A percentile compares a stretch with the other conserved stretches of the same genome.
Evolutionary conservation across 2,113 vertebrate genomes (phyloP).

Genomic region (Syngnathus scovelli): DNA sequence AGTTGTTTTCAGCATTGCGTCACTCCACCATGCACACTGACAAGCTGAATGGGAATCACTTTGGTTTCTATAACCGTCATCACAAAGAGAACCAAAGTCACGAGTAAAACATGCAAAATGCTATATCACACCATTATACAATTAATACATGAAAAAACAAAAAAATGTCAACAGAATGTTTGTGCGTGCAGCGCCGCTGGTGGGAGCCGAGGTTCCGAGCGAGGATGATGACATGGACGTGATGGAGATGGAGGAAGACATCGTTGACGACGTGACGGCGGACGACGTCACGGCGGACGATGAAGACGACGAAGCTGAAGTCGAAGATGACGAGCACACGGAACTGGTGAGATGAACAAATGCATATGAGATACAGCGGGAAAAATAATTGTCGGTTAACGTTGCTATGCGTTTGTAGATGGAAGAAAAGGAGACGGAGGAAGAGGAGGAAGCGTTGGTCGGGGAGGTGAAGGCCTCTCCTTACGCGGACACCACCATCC

Average conservation of each 20-base stretch:
- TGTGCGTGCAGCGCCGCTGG: conserved; percentile 58
- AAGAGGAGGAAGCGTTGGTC: conserved; percentile 81
- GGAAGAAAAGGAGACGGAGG: conserved; percentile 87
- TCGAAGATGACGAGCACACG: conserved; percentile 92
- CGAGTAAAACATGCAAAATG: too few relatives aligned
- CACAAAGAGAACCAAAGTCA: too few relatives aligned
- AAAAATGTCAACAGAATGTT: background rate
- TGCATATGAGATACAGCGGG: too few relatives aligned
- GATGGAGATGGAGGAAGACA: conserved; percentile 79
- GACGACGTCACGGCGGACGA: conserved; percentile 90
- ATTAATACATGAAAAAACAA: too few relatives aligned
- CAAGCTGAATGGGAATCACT: too few relatives aligned
- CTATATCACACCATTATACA: too few relatives aligned
- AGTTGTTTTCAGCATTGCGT: background rate
- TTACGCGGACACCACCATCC: conserved; percentile 91
- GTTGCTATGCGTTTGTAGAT: conserved; percentile 67
- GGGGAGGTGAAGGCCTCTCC: conserved; percentile 95
- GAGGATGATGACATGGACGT: conserved; percentile 86
- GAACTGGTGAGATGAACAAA: conserved; percentile 82
- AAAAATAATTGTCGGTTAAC: background rate
- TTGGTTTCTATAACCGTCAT: too few relatives aligned
- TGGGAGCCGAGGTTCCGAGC: conserved; percentile 83
- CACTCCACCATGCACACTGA: background rate
- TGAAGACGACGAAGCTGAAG: conserved; percentile 95
- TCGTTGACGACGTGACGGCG: conserved; percentile 79